These are phyloP conservation scores for Podiceps cristatus DNA, from an alignment of 2,113 vertebrate genomes.

Conservation along the genomic window DNA sequence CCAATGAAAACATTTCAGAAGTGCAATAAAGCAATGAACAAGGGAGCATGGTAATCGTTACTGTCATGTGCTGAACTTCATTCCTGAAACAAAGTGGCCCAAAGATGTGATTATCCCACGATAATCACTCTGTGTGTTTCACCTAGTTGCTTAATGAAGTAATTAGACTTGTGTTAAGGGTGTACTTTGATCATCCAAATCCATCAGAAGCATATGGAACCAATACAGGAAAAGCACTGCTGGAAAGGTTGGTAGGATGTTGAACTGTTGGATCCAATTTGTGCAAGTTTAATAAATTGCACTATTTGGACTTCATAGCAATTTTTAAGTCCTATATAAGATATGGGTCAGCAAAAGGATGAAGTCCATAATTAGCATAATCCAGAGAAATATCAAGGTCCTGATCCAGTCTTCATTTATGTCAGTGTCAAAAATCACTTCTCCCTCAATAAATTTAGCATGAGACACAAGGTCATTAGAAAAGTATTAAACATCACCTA, in stretches of 20 bases:
- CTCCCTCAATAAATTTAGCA: background rate
- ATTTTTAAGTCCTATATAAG: background rate
- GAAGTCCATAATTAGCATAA: background rate
- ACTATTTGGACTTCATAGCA: background rate
- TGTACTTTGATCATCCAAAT: background rate
- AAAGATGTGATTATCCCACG: slow-evolving; percentile 34
- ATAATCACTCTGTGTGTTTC: slow-evolving; percentile 20
- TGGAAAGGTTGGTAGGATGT: background rate
- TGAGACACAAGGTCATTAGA: background rate
- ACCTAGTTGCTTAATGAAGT: slow-evolving; percentile 35
- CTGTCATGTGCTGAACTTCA: background rate
- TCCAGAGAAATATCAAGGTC: background rate
- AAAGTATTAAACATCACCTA: background rate
- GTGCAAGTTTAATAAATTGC: background rate
- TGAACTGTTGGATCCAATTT: background rate
- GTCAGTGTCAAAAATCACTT: background rate
- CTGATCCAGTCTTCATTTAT: background rate
- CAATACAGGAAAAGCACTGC: background rate
- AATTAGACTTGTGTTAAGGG: slow-evolving; percentile 26
- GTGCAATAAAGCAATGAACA: slow-evolving; percentile 19
- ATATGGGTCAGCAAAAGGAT: background rate
- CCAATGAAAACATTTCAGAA: slow-evolving; percentile 17
- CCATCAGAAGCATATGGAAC: background rate
- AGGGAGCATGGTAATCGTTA: background rate
- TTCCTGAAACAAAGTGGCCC: slow-evolving; percentile 24